These are phyloP conservation scores for Sinopyrophorus schimmeli DNA, from an alignment of 2,888 invertebrate species.

Conservation along the genomic window DNA sequence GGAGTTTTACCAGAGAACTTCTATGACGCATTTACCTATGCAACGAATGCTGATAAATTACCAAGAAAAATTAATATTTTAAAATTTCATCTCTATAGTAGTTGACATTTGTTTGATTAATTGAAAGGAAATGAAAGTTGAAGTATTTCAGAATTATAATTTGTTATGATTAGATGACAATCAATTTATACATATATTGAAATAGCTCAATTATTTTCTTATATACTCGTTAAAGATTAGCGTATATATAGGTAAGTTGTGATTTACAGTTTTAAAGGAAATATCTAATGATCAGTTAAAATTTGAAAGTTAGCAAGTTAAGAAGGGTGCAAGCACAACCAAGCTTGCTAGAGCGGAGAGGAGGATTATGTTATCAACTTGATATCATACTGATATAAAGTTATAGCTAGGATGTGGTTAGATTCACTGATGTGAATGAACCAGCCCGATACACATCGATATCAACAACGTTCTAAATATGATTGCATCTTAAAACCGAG, in stretches of 20 bases:
- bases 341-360: constrained; percentile 31
- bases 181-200: no score
- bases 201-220: no score
- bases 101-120: no score
- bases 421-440: constrained; percentile 51
- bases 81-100: no score
- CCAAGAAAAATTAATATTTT: constrained; percentile 31
- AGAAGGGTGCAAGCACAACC: constrained; percentile 31
- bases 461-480: constrained; percentile 39
- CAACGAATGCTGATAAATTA: constrained; percentile 47
- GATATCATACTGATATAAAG: constrained; percentile 52
- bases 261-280: constrained; percentile 9
- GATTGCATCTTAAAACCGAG: constrained; percentile 35
- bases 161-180: no score
- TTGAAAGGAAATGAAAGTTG: no score
- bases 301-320: constrained; percentile 29
- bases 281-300: constrained; percentile 24
- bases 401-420: constrained; percentile 51
- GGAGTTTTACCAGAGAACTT: constrained; percentile 28
- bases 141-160: no score
- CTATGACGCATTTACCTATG: constrained; percentile 40
- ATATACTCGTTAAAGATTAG: no score
- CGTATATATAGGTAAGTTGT: no score
- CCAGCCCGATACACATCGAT: constrained; percentile 42
- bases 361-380: constrained; percentile 47